phyloP scores from a whole-genome alignment of 2,113 vertebrate species.

The Cavia aperea region DNA sequence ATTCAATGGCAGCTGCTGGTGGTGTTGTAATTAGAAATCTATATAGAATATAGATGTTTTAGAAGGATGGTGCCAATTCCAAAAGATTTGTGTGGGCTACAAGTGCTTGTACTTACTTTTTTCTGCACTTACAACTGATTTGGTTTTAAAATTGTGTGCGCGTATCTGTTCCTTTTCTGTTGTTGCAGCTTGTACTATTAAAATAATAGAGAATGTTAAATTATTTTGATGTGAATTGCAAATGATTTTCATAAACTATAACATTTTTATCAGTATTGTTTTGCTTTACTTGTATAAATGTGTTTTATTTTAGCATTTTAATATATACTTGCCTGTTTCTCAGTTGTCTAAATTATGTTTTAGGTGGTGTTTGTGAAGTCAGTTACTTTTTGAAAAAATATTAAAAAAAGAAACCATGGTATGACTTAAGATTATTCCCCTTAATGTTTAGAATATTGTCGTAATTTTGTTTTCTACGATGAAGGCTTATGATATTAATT shows the following conservation, averaged over 20 bases:
- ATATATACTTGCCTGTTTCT: constrained; percentile 83
- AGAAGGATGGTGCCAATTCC: constrained; percentile 87
- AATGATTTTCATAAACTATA: constrained; percentile 86
- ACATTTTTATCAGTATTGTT: constrained; percentile 86
- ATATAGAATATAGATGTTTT: constrained; percentile 85
- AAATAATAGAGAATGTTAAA: constrained; percentile 91
- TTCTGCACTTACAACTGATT: constrained; percentile 79
- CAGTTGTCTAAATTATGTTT: constrained; percentile 84
- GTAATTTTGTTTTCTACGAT: constrained; percentile 46
- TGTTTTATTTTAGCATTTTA: constrained; percentile 84
- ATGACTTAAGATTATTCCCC: constrained; percentile 72
- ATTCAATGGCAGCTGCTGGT: constrained; percentile 84
- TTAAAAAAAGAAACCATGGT: constrained; percentile 87
- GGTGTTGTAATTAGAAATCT: constrained; percentile 83
- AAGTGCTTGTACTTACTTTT: constrained; percentile 82
- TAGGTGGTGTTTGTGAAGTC: constrained; percentile 87
- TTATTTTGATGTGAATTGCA: constrained; percentile 87
- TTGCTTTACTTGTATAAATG: constrained; percentile 87
- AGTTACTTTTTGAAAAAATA: constrained; percentile 89
- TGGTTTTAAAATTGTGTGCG: constrained; percentile 80
- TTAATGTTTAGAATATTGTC: constrained; percentile 49
- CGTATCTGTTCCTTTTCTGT: constrained; percentile 79
- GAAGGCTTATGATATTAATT: constrained; percentile 4
- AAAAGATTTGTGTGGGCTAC: constrained; percentile 83
- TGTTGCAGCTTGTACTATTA: constrained; percentile 84